These are phyloP conservation scores for Drosophila ohnishii DNA, from an alignment of 1,140 invertebrate genomes.

Conservation along the genomic window DNA sequence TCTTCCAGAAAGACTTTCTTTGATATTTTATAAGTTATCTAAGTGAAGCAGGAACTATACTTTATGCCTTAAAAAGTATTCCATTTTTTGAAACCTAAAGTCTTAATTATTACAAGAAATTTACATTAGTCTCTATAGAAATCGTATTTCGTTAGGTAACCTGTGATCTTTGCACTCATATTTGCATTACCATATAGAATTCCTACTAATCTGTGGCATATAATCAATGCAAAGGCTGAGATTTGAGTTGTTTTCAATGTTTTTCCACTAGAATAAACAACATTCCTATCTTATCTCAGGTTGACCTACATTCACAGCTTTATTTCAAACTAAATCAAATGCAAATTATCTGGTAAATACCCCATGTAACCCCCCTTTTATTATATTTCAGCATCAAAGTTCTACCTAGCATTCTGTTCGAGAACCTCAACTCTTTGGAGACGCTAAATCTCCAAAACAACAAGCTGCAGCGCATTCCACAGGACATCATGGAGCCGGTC, in stretches of 20 bases:
- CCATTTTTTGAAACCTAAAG: neutral
- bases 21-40: neutral
- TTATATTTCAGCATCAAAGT: slow-evolving; percentile 87
- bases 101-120: neutral
- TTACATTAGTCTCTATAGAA: neutral
- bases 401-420: slow-evolving; percentile 90
- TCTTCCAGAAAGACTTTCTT: neutral
- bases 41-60: neutral
- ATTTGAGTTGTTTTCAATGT: neutral
- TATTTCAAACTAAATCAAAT: neutral
- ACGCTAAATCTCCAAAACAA: slow-evolving; percentile 94
- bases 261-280: neutral
- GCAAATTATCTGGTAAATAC: neutral
- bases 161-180: neutral
- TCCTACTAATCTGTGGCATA: neutral
- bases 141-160: too few species aligned
- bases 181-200: neutral
- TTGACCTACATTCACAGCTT: neutral
- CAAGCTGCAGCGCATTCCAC: slow-evolving; percentile 90
- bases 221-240: neutral
- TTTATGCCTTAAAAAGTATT: neutral
- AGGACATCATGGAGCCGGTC: slow-evolving; percentile 94
- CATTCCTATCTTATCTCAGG: neutral
- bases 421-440: slow-evolving; percentile 94
- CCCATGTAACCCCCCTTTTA: neutral